Evolutionary conservation across 2,888 invertebrate genomes (phyloP).

Genomic region (Pollenia amentaria): DNA sequence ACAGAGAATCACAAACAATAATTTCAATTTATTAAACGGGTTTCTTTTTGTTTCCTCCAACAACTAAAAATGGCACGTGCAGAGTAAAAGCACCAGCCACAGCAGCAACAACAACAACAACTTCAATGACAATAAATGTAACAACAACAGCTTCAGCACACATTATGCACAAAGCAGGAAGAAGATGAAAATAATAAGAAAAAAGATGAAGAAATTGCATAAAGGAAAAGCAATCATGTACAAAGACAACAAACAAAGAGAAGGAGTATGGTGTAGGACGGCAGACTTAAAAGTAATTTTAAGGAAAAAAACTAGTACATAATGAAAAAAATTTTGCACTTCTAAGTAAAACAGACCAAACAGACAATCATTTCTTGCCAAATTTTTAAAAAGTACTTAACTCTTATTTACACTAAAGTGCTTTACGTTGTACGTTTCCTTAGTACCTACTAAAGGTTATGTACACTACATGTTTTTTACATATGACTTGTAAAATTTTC

Average conservation of each 20-base stretch:
- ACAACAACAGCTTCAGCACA: conserved; percentile 20
- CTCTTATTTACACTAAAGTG: too few species aligned
- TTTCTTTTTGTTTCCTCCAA: conserved; percentile 44
- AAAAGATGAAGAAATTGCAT: conserved; percentile 53
- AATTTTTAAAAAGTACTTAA: too few species aligned
- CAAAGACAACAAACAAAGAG: not conserved
- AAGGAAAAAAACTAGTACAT: not conserved
- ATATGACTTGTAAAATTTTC: too few species aligned
- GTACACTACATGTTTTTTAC: too few species aligned
- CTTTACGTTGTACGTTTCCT: too few species aligned
- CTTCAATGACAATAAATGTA: not conserved
- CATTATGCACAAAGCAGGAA: conserved; percentile 36
- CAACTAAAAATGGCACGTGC: conserved; percentile 70
- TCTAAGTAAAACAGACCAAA: not conserved
- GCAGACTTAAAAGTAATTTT: not conserved
- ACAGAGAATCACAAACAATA: conserved; percentile 65
- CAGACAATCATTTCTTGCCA: too few species aligned
- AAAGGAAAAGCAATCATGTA: conserved; percentile 20
- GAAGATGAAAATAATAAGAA: conserved; percentile 19
- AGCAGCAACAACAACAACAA: conserved; percentile 13
- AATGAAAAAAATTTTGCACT: not conserved
- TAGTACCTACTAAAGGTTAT: too few species aligned
- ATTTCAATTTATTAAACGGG: conserved; percentile 22
- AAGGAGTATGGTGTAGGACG: not conserved
- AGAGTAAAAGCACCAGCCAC: conserved; percentile 45